Evolutionary conservation across 2,888 invertebrate genomes (phyloP).

Genomic region (Pterostichus madidus): DNA sequence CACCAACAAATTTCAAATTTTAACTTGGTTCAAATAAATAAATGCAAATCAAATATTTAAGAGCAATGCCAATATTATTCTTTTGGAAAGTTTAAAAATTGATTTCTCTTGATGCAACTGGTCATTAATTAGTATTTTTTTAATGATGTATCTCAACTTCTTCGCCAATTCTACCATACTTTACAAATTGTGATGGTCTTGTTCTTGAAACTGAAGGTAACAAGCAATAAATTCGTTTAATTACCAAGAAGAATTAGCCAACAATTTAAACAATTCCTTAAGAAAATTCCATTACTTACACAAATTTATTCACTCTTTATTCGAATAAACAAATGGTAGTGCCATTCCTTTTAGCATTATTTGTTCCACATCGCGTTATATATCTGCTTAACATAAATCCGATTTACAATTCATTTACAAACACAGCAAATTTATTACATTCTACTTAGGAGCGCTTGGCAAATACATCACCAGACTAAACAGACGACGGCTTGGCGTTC

Average conservation of each 20-base stretch:
- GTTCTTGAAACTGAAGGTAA: conserved; percentile 24
- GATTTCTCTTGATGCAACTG: too few relatives aligned
- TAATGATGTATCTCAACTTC: too few relatives aligned
- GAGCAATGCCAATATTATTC: too few relatives aligned
- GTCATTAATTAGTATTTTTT: too few relatives aligned
- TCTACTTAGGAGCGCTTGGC: conserved; percentile 54
- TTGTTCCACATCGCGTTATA: conserved; percentile 57
- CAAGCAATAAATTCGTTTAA: conserved; percentile 41
- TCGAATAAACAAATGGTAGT: conserved; percentile 47
- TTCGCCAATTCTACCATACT: too few relatives aligned
- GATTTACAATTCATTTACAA: conserved; percentile 64
- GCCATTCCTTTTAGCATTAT: conserved; percentile 51
- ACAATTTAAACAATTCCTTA: conserved; percentile 47
- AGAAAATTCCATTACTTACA: conserved; percentile 50
- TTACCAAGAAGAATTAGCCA: conserved; percentile 34
- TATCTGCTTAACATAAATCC: conserved; percentile 63
- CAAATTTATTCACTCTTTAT: conserved; percentile 55
- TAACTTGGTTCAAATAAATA: too few relatives aligned
- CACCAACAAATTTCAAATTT: too few relatives aligned
- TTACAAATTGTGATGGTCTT: not conserved
- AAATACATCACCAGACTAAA: conserved; percentile 47
- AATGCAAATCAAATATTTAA: too few relatives aligned
- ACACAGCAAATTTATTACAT: conserved; percentile 61
- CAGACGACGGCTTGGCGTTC: conserved; percentile 35
- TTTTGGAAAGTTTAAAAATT: too few relatives aligned